Evolutionary conservation across 2,113 vertebrate species (phyloP).

Genomic region (Oenanthe oenanthe): DNA sequence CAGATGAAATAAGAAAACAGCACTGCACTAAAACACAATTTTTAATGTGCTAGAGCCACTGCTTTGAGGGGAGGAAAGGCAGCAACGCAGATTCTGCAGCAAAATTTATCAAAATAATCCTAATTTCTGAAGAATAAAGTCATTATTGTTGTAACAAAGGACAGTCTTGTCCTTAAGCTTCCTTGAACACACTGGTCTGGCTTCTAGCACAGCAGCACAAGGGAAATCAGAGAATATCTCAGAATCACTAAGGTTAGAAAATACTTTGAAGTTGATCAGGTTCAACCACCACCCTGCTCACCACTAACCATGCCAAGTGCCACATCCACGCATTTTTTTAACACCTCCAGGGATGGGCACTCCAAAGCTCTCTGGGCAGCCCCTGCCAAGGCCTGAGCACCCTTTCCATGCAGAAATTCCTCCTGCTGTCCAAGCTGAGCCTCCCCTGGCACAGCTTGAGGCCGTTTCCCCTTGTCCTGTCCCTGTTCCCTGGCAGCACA

Average conservation of each 20-base stretch:
- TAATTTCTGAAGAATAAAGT: not conserved
- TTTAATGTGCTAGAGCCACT: not conserved
- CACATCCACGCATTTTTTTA: fast-evolving
- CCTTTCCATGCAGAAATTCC: not conserved
- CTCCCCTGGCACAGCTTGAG: not conserved
- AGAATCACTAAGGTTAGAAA: not conserved
- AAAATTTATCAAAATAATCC: not conserved
- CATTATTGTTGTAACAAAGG: not conserved
- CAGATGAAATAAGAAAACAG: not conserved
- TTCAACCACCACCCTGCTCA: not conserved
- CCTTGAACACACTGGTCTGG: fast-evolving
- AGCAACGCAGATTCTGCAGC: not conserved
- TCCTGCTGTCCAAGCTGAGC: not conserved
- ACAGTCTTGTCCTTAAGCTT: not conserved
- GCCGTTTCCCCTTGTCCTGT: not conserved
- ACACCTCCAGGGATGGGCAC: fast-evolving
- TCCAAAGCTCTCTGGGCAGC: not conserved
- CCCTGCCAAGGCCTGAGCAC: not conserved
- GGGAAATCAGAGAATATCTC: not conserved
- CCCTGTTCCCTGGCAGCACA: not conserved
- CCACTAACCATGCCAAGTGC: no score
- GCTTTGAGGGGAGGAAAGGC: not conserved
- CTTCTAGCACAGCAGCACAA: not conserved
- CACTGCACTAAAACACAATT: not conserved
- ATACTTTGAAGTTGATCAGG: not conserved